A percentile compares a stretch with the other conserved stretches of the same genome.
Evolutionary conservation across 2,113 vertebrate genomes (phyloP).

Genomic region (Plecotus auritus): DNA sequence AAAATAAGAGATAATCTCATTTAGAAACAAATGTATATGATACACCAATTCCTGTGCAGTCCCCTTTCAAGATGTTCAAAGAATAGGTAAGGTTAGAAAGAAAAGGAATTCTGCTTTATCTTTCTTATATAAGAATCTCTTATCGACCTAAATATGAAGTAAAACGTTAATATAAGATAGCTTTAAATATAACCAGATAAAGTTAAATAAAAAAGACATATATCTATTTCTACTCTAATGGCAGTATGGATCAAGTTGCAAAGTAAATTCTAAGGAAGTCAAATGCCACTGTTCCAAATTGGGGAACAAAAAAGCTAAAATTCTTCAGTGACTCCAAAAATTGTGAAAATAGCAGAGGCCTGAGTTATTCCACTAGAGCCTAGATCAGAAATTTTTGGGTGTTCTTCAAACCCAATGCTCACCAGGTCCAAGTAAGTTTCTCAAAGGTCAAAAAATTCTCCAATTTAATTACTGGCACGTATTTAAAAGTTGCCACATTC

Average conservation of each 20-base stretch:
- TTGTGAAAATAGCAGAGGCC: neutral
- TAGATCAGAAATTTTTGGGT: neutral
- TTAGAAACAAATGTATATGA: too few species aligned
- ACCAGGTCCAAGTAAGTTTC: neutral
- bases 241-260: neutral
- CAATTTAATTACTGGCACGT: neutral
- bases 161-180: neutral
- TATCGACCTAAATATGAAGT: neutral
- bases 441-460: conserved; percentile 14
- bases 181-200: conserved; percentile 4
- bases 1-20: neutral
- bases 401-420: neutral
- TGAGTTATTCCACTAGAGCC: neutral
- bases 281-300: neutral
- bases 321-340: neutral
- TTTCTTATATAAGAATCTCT: neutral
- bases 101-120: neutral
- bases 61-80: conserved; percentile 5
- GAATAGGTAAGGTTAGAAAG: neutral
- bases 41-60: neutral
- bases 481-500: neutral
- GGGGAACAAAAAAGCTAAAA: neutral
- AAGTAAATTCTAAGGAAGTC: conserved; percentile 19
- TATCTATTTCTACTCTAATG: neutral
- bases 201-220: neutral